phyloP scores from a whole-genome alignment of 1,140 invertebrate genomes.

The Dryas iulia region DNA sequence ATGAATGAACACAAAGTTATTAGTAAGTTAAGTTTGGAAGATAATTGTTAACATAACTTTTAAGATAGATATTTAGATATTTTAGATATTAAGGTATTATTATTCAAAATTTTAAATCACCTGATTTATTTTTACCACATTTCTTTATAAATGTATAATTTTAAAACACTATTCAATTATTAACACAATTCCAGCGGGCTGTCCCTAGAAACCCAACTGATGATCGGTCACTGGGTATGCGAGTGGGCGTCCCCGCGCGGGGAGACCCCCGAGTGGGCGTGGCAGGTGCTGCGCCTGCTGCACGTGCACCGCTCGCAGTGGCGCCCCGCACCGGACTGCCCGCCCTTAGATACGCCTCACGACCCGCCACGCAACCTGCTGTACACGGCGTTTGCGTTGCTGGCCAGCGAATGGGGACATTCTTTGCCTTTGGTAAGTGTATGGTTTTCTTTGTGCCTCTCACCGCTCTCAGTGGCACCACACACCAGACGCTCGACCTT shows the following conservation, averaged over 20 bases:
- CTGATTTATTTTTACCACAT: too few species aligned
- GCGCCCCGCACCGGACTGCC: constrained; percentile 36
- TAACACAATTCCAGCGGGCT: constrained; percentile 49
- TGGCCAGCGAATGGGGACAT: constrained; percentile 61
- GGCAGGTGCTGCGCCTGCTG: constrained; percentile 43
- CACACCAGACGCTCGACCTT: constrained; percentile 37
- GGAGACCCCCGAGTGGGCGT: constrained; percentile 47
- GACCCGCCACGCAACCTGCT: constrained; percentile 25
- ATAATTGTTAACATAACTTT: too few species aligned
- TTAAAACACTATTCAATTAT: too few species aligned
- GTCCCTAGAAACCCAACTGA: constrained; percentile 46
- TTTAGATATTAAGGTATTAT: too few species aligned
- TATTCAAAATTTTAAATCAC: too few species aligned
- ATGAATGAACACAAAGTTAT: too few species aligned
- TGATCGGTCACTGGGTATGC: constrained; percentile 48
- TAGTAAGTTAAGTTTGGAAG: too few species aligned
- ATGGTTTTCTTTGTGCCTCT: neutral
- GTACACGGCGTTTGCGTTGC: constrained; percentile 36
- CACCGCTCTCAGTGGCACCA: constrained; percentile 45
- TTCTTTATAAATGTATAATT: too few species aligned
- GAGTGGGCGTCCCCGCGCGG: constrained; percentile 16
- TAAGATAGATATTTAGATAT: too few species aligned
- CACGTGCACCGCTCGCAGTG: constrained; percentile 47
- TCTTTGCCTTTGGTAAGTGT: constrained; percentile 58
- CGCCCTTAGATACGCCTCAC: constrained; percentile 39